These are phyloP conservation scores for Myotis pilosus DNA, from an alignment of 2,797 vertebrate genomes.

Conservation along the genomic window DNA sequence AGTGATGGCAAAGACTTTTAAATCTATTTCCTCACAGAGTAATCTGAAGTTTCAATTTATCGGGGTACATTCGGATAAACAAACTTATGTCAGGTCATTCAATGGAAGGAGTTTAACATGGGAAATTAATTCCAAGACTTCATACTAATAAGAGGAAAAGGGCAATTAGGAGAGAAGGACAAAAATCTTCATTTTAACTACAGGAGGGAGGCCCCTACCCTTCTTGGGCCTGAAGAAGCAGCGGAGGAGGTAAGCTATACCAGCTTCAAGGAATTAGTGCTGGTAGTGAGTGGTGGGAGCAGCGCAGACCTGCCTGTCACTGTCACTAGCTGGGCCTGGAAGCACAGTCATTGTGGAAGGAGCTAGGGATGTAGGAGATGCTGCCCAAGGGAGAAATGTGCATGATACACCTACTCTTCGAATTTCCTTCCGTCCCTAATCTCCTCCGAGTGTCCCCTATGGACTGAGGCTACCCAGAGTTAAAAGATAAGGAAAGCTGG, in stretches of 20 bases:
- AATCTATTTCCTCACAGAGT: neutral
- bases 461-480: neutral
- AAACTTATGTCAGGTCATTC: neutral
- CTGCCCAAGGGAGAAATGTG: neutral
- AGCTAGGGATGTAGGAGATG: neutral
- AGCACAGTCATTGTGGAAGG: neutral
- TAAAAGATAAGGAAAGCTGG: neutral
- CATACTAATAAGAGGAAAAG: neutral
- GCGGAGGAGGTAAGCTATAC: too few species aligned
- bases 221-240: neutral
- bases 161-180: neutral
- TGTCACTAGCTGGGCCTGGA: rapidly evolving
- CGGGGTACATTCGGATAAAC: neutral
- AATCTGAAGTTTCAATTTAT: neutral
- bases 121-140: neutral
- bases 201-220: rapidly evolving
- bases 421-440: neutral
- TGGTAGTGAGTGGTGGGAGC: neutral
- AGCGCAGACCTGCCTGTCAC: neutral
- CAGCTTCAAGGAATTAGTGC: neutral
- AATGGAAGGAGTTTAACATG: neutral
- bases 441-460: neutral
- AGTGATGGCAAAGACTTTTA: neutral
- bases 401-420: neutral
- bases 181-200: neutral